These are phyloP conservation scores for Castor canadensis DNA, from an alignment of 2,113 vertebrate species.

Conservation along the genomic window DNA sequence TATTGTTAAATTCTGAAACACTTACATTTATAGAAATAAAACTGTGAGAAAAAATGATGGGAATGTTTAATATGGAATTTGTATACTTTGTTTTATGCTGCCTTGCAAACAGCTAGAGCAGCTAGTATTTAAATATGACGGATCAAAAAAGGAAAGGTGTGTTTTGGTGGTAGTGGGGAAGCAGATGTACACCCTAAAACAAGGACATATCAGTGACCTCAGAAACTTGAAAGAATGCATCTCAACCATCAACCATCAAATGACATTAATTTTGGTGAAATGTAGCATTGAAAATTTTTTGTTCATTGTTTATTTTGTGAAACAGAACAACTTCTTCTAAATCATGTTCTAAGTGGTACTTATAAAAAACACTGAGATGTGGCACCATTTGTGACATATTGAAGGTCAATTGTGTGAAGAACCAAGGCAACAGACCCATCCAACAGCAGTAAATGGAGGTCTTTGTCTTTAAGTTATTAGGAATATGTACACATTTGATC, in stretches of 20 bases:
- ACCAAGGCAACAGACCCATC: conserved; percentile 48
- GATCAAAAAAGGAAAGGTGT: neutral
- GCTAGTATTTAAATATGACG: neutral
- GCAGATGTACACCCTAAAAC: neutral
- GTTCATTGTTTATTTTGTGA: conserved; percentile 37
- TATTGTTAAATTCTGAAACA: neutral
- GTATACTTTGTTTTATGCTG: neutral
- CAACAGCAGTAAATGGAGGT: conserved; percentile 44
- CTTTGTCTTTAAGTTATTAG: conserved; percentile 74
- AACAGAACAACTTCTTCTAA: conserved; percentile 17
- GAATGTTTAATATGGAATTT: neutral
- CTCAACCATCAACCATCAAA: neutral
- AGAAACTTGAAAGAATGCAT: neutral
- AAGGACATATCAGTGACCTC: neutral
- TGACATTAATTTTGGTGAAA: conserved; percentile 48
- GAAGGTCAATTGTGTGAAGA: conserved; percentile 29
- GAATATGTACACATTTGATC: conserved; percentile 51
- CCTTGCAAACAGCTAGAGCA: neutral
- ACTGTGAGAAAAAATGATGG: neutral
- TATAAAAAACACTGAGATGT: neutral
- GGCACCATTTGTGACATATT: neutral
- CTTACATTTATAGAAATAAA: neutral
- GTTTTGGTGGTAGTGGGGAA: fast-evolving
- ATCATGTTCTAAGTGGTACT: conserved; percentile 17
- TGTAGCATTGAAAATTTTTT: neutral